phyloP scores from a whole-genome alignment of 2,888 invertebrate genomes.

The Eumerus sabulonum region DNA sequence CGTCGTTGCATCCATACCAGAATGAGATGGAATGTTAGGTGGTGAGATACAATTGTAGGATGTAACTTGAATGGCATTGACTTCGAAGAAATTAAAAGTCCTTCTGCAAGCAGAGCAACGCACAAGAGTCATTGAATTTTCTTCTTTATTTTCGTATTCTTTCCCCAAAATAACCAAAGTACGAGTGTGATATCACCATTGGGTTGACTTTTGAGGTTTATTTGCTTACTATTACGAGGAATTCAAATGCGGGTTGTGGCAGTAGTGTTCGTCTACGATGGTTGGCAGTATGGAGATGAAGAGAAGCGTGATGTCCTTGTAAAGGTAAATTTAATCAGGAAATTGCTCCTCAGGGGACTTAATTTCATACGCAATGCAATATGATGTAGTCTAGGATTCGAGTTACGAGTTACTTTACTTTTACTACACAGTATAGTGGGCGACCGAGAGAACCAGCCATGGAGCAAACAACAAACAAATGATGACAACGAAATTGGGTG shows the following conservation, averaged over 20 bases:
- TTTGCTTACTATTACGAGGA: conserved; percentile 62
- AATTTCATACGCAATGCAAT: conserved; percentile 54
- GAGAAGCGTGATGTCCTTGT: conserved; percentile 55
- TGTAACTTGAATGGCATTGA: conserved; percentile 29
- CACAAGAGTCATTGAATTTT: conserved; percentile 21
- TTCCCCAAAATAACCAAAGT: neutral
- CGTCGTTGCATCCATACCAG: conserved; percentile 27
- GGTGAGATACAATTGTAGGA: too few species aligned
- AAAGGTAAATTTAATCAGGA: conserved; percentile 66
- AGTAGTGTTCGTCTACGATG: conserved; percentile 21
- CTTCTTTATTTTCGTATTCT: conserved; percentile 3
- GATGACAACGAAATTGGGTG: conserved; percentile 64
- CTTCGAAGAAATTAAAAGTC: conserved; percentile 57
- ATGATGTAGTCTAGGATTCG: conserved; percentile 32
- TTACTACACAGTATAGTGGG: conserved; percentile 18
- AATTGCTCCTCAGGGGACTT: conserved; percentile 64
- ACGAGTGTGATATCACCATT: conserved; percentile 17
- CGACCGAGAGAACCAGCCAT: conserved; percentile 14
- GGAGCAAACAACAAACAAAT: conserved; percentile 48
- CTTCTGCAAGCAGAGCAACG: conserved; percentile 41
- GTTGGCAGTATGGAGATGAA: conserved; percentile 10
- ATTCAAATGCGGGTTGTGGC: conserved; percentile 5
- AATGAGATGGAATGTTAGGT: too few species aligned
- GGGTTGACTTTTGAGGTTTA: conserved; percentile 32
- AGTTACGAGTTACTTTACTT: conserved; percentile 11